These are phyloP conservation scores for Pampusana beccarii DNA, from an alignment of 2,113 vertebrate genomes.

Conservation along the genomic window DNA sequence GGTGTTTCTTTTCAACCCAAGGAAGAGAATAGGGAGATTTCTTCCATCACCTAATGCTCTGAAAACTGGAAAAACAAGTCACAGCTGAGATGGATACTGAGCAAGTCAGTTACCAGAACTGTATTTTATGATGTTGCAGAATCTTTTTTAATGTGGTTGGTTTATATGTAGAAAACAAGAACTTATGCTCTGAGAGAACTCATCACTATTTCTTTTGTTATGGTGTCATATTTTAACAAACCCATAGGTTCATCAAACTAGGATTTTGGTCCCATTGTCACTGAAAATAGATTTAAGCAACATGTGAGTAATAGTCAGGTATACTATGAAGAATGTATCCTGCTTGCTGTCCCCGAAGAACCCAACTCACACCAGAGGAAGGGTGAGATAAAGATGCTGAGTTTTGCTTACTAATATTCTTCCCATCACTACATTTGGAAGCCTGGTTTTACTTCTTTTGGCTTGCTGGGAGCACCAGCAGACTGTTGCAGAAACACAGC, in stretches of 20 bases:
- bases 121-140: not conserved
- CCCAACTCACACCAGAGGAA: not conserved
- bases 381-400: constrained; percentile 1
- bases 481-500: not conserved
- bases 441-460: not conserved
- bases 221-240: not conserved
- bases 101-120: not conserved
- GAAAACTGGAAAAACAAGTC: constrained; percentile 4
- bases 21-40: not conserved
- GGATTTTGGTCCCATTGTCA: constrained; percentile 15
- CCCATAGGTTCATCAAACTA: not conserved
- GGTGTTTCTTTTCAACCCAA: constrained; percentile 5
- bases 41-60: not conserved
- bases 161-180: not conserved
- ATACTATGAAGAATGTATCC: constrained; percentile 42
- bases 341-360: not conserved
- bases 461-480: not conserved
- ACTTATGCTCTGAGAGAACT: not conserved
- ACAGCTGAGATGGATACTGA: not conserved
- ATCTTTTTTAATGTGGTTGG: not conserved
- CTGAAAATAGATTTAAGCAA: constrained; percentile 9
- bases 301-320: not conserved
- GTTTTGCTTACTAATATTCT: not conserved
- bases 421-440: not conserved
- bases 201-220: not conserved